phyloP scores from a whole-genome alignment of 2,888 invertebrate species.

The Drosophila atripex region DNA sequence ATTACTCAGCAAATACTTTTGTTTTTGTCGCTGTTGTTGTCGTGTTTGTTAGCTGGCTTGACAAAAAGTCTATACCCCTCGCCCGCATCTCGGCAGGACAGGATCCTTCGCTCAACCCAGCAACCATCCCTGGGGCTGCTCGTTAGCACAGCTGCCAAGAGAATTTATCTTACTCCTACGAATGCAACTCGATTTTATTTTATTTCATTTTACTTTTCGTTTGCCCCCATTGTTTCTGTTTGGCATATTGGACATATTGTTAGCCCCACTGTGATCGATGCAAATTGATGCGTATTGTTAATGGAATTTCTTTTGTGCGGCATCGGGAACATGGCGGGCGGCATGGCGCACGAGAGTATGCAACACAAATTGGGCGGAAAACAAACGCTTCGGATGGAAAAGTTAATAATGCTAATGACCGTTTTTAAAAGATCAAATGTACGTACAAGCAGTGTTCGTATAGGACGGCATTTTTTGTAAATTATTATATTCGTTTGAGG shows the following conservation, averaged over 20 bases:
- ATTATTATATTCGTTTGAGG: neutral
- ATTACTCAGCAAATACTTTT: conserved; percentile 51
- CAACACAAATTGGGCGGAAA: conserved; percentile 12
- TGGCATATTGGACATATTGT: conserved; percentile 69
- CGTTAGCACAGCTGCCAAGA: conserved; percentile 73
- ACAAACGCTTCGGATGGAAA: neutral
- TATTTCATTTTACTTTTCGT: conserved; percentile 38
- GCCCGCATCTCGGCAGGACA: neutral
- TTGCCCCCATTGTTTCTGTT: conserved; percentile 40
- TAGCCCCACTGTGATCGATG: conserved; percentile 71
- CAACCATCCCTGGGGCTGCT: conserved; percentile 51
- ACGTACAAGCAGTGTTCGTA: neutral
- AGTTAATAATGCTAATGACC: neutral
- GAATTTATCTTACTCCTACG: conserved; percentile 72
- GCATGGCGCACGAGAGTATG: conserved; percentile 1
- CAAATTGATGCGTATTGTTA: conserved; percentile 73
- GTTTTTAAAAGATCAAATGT: neutral
- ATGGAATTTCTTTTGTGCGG: conserved; percentile 44
- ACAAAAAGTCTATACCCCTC: conserved; percentile 35
- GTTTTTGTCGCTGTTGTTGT: conserved; percentile 11
- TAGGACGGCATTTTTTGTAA: neutral
- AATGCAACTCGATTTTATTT: conserved; percentile 53
- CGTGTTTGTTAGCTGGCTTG: conserved; percentile 38
- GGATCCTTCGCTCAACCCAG: conserved; percentile 13
- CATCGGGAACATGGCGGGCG: neutral